These are phyloP conservation scores for Xestobium rufovillosum DNA, from an alignment of 2,888 invertebrate species.

Conservation along the genomic window DNA sequence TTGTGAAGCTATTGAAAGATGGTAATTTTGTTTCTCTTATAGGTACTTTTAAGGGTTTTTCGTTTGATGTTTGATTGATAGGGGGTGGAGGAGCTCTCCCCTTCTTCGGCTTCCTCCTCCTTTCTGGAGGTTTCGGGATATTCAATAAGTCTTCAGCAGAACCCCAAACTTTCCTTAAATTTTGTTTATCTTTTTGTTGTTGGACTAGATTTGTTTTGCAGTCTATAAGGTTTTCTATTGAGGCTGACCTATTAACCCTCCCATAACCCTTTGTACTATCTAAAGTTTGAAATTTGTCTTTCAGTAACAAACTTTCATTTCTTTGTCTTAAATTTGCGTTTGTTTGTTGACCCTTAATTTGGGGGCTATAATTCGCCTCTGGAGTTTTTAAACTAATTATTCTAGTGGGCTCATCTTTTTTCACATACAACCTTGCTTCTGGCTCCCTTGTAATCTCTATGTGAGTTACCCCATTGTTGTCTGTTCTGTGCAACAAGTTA, in stretches of 20 bases:
- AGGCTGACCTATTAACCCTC: constrained; percentile 4
- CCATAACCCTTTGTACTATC: constrained; percentile 2
- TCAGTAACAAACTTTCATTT: constrained; percentile 22
- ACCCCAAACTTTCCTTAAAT: constrained; percentile 40
- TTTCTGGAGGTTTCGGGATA: constrained; percentile 33
- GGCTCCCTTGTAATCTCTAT: constrained; percentile 41
- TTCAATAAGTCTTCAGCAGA: constrained; percentile 40
- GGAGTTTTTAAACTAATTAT: constrained; percentile 42
- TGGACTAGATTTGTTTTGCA: constrained; percentile 28
- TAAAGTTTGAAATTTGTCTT: constrained; percentile 10
- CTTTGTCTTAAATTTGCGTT: constrained; percentile 28
- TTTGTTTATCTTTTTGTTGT: constrained; percentile 17
- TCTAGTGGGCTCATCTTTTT: constrained; percentile 28
- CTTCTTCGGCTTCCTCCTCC: constrained; percentile 34
- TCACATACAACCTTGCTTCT: constrained; percentile 18
- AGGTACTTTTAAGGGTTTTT: constrained; percentile 12
- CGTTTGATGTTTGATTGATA: no score
- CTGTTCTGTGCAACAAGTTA: constrained; percentile 45
- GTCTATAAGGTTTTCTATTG: constrained; percentile 15
- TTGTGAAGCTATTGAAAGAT: constrained; percentile 29
- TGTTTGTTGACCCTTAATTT: constrained; percentile 15
- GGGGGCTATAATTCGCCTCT: constrained; percentile 22
- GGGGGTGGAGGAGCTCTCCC: constrained; percentile 36
- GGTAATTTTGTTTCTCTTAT: no score
- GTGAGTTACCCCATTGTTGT: constrained; percentile 46